A percentile compares a stretch with the other conserved stretches of the same genome.
phyloP scores from a whole-genome alignment of 1,140 invertebrate species.

The Chelonus insularis region DNA sequence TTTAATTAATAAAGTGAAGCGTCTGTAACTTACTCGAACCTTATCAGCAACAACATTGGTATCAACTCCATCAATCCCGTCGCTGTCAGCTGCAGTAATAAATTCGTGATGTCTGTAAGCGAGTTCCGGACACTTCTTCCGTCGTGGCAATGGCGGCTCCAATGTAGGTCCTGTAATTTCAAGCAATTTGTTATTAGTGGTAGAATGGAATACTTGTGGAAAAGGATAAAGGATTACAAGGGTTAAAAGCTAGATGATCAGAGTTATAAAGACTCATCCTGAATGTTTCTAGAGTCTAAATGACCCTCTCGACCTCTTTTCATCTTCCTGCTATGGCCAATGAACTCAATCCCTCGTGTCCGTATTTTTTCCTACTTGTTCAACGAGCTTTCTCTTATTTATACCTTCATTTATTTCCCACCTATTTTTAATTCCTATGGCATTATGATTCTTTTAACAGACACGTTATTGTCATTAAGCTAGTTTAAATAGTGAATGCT shows the following conservation, averaged over 20 bases:
- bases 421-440: too few species aligned
- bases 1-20: too few species aligned
- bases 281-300: background rate
- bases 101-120: constrained; percentile 83
- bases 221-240: background rate
- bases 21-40: constrained; percentile 41
- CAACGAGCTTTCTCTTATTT: background rate
- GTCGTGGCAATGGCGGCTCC: constrained; percentile 79
- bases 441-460: too few species aligned
- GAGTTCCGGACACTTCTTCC: constrained; percentile 84
- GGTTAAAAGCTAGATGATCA: background rate
- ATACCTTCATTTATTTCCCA: background rate
- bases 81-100: constrained; percentile 66
- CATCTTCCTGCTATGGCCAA: background rate
- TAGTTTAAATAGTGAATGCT: too few species aligned
- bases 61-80: constrained; percentile 56
- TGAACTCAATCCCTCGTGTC: constrained; percentile 10
- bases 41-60: constrained; percentile 59
- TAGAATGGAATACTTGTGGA: background rate
- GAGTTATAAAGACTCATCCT: background rate
- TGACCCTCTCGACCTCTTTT: constrained; percentile 9
- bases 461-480: too few species aligned
- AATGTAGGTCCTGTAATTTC: constrained; percentile 62
- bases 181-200: constrained; percentile 25
- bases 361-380: background rate